These are phyloP conservation scores for Orbicella faveolata DNA, from an alignment of 64 coral and sea anemone species.

Conservation along the genomic window DNA sequence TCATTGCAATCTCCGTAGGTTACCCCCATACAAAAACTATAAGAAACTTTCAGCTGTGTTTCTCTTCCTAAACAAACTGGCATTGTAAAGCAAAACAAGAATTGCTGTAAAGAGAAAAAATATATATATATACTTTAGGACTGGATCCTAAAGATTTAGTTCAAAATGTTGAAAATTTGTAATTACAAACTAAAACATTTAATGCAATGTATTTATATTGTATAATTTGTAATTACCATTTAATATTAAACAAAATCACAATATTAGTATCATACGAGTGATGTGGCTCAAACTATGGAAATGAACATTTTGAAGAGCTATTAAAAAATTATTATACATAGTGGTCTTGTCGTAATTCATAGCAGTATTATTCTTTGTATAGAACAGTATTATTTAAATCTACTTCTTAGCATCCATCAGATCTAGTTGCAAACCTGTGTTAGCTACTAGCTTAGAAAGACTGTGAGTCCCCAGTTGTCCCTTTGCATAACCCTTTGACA, in stretches of 20 bases:
- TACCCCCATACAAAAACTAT: too few species aligned
- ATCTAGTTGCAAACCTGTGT: too few species aligned
- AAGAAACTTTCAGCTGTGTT: neutral
- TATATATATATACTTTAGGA: neutral
- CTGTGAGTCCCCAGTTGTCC: too few species aligned
- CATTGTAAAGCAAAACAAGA: neutral
- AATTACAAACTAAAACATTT: neutral
- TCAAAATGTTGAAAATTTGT: slow-evolving; percentile 16
- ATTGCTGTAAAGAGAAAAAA: neutral
- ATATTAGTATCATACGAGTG: neutral
- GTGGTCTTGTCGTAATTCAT: too few species aligned
- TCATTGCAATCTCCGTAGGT: too few species aligned
- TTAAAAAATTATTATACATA: neutral
- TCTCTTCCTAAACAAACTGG: neutral
- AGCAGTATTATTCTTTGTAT: too few species aligned
- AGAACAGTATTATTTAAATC: too few species aligned
- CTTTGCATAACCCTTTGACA: too few species aligned
- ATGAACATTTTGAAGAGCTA: neutral
- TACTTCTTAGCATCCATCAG: too few species aligned
- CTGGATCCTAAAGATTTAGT: slow-evolving; percentile 27
- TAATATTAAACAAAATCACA: neutral
- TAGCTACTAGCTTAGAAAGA: too few species aligned
- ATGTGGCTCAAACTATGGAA: slow-evolving; percentile 11
- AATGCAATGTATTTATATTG: slow-evolving; percentile 40
- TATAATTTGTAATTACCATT: slow-evolving; percentile 27